phyloP scores from a whole-genome alignment of 2,797 vertebrate genomes.

The Argentina silus region DNA sequence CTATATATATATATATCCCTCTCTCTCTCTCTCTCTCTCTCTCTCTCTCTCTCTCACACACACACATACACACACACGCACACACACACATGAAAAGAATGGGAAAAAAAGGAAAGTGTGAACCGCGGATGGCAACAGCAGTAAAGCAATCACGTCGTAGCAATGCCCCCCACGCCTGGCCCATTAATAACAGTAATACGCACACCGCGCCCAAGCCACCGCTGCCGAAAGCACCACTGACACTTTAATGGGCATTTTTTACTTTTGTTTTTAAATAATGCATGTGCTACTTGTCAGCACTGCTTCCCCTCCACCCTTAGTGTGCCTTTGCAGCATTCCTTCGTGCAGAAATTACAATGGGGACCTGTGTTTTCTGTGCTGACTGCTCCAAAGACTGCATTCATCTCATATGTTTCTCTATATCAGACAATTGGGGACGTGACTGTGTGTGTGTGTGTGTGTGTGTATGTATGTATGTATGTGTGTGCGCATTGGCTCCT shows the following conservation, averaged over 20 bases:
- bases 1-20: conserved; percentile 9
- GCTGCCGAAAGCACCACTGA: conserved; percentile 69
- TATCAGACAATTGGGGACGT: not conserved
- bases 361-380: conserved; percentile 17
- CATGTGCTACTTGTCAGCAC: conserved; percentile 74
- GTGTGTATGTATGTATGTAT: not conserved
- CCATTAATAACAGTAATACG: conserved; percentile 74
- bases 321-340: conserved; percentile 32
- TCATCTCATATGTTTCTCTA: conserved; percentile 3
- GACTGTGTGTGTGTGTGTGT: conserved; percentile 7
- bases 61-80: not conserved
- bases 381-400: conserved; percentile 10
- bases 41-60: not conserved
- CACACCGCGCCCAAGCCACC: conserved; percentile 60
- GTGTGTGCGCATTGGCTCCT: not conserved
- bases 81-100: conserved; percentile 1
- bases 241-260: conserved; percentile 76
- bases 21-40: conserved; percentile 10
- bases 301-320: conserved; percentile 30
- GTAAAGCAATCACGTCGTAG: conserved; percentile 67
- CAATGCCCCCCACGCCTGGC: conserved; percentile 67
- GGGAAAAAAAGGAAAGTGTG: conserved; percentile 33
- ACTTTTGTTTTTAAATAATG: conserved; percentile 77
- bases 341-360: conserved; percentile 19
- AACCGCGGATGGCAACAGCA: conserved; percentile 63